Conservation (phyloP, 2,888 invertebrate genomes). For the Eupithecia centaureata region DNA sequence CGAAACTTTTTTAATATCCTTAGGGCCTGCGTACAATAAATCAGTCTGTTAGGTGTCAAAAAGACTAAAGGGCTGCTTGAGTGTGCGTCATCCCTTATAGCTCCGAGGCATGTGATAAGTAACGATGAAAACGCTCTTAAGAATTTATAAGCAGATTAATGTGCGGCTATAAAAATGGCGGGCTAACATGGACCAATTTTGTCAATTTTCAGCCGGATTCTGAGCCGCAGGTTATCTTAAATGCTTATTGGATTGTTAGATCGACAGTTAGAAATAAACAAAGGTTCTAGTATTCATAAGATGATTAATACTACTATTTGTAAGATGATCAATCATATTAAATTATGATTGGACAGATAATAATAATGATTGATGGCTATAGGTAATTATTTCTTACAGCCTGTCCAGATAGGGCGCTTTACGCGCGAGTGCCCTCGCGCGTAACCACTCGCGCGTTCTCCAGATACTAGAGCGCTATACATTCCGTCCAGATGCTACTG, state of each 20-base stretch:
- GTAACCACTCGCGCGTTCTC: no score
- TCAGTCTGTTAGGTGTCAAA: constrained; percentile 33
- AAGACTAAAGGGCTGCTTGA: constrained; percentile 16
- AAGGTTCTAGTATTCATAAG: no score
- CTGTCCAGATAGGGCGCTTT: no score
- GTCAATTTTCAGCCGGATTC: not conserved
- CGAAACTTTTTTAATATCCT: constrained; percentile 30
- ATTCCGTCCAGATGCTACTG: no score
- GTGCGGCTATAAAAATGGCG: constrained; percentile 24
- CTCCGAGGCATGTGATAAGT: constrained; percentile 36
- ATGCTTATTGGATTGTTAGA: not conserved
- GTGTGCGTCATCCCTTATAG: constrained; percentile 28
- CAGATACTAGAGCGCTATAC: no score
- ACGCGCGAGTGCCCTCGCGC: no score
- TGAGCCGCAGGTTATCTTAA: not conserved
- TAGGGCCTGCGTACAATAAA: constrained; percentile 26
- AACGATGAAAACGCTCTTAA: constrained; percentile 32
- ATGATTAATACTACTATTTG: no score
- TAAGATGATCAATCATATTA: no score
- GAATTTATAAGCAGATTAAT: constrained; percentile 39
- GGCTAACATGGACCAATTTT: not conserved
- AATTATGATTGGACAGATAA: no score
- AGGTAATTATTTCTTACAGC: no score
- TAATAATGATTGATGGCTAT: no score
- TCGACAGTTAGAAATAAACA: no score